Evolutionary conservation across 1,140 invertebrate genomes (phyloP), one percentile per base, ranked within the genome.

Genomic region (Drosophila subobscura): DNA sequence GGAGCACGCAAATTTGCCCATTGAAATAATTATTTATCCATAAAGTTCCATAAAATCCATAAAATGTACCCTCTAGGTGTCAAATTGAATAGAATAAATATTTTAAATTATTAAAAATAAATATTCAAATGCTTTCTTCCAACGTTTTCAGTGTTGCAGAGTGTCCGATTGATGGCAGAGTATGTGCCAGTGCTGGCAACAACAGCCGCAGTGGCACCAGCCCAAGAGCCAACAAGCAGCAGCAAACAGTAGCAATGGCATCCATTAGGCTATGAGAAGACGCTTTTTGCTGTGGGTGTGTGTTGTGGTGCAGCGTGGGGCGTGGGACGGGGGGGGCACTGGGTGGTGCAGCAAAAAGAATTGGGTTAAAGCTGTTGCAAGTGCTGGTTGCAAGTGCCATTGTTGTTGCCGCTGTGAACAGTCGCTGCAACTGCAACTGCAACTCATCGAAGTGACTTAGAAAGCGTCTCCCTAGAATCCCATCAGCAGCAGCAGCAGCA

Each of bases 241-340:
- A 67, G 53, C 55, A 74, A 64, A 80, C 78, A 81, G 72, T 77
- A 80, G 73, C 78, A 81, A 64, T 65, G 33, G 45, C 58, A 60
- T 52, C 77, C 65, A 88, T 81, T 81, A 85, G 66, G 83, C 81
- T 76, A 86, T 85, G 80, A 86, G 80, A 85, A 85, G 80, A 86
- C 80, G 74, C 68, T 77, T 86, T 80, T 77, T 77, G 37, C 42
- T 16, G 72, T 56, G 52, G 68, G 60, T 54, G 76, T 61, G 41
- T 5, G 10, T 10, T 10, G 33, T 4, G 33, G 10, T 7, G 27
- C 10, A 3, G 33, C 4, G 3, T 37, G 33, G 33, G 33, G 29
- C 2, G 27, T 29, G 27, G 3, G n/a, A n/a, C n/a, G n/a, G n/a
- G n/a, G n/a, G n/a, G n/a, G n/a, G n/a, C n/a, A n/a, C n/a, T n/a